Base-by-base conservation (phyloP, 2,113 vertebrate species). In the Colaptes auratus region DNA sequence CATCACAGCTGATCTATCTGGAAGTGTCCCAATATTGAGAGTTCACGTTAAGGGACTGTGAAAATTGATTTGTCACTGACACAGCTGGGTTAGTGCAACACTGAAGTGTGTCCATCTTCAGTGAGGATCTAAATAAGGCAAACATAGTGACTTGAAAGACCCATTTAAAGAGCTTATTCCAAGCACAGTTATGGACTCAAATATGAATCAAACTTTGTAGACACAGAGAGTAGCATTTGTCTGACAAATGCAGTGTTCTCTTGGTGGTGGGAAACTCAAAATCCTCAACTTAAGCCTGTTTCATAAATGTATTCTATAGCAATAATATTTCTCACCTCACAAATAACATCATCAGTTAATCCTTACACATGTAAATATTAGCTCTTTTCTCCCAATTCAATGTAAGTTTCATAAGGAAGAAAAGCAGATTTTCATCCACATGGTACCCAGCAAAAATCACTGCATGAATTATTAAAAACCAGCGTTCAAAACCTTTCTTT, bases 361-460 rank as follows among this genome's bases (percentile, higher is more conserved):
- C 82, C 79, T 90, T 85, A 83, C 72, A 71, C 79, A 44, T 77
- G 93, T 91, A 94, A 95, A 95, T 95, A 94, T 96, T 94, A 96
- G 90, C 48, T 90, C 64, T 95, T 93, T 91, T 74, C 83, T 84
- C 61, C 55, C 81, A 60, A 59, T 50, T 93, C 48, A 92, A 86
- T 90, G 73, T 46, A 75, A 88, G 73, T 69, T 94, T 92, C 83
- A 20, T 30, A 56, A 93, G 63, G 73, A 90, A 94, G 83, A 93
- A 94, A 88, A 89, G 73, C 46, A 94, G 80, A 95, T 91, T 89
- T 88, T 77, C 31, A 82, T 52, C 30, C 52, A 31, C 88, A 10
- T 3, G 2, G n/a, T 46, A 79, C 53, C 55, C 85, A 79, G 82
- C 23, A 73, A 91, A 82, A 83, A 56, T 77, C 69, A 24, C 65